phyloP scores from a whole-genome alignment of 2,113 vertebrate species.

The Rhea pennata region DNA sequence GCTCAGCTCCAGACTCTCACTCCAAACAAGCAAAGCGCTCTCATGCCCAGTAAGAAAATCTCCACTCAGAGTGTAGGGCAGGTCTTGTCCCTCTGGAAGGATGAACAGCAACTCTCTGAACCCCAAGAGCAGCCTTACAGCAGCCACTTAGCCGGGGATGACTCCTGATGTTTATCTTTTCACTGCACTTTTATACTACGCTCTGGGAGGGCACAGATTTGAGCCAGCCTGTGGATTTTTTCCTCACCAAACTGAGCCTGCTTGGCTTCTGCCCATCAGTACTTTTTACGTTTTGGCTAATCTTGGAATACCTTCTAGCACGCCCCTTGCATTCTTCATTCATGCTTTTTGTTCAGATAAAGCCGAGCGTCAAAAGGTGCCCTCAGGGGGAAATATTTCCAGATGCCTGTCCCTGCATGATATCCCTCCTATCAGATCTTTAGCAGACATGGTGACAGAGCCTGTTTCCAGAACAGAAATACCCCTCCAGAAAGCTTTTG shows the following conservation, averaged over 20 bases:
- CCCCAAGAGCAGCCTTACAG: neutral
- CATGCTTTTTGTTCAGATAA: neutral
- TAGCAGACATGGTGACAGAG: neutral
- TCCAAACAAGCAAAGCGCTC: neutral
- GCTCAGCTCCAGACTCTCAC: neutral
- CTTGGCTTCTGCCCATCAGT: neutral
- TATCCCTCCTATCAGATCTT: neutral
- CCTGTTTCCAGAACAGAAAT: rapidly evolving
- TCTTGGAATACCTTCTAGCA: neutral
- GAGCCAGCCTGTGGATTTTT: neutral
- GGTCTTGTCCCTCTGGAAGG: neutral
- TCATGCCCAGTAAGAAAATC: neutral
- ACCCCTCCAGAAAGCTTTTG: neutral
- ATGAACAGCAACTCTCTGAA: neutral
- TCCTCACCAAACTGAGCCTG: neutral
- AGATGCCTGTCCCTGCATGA: rapidly evolving
- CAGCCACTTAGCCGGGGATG: too few species aligned
- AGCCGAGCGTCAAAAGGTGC: neutral
- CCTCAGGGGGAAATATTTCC: too few species aligned
- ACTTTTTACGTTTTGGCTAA: neutral
- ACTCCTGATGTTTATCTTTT: neutral
- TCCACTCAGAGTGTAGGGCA: neutral
- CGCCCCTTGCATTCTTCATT: neutral
- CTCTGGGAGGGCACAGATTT: neutral
- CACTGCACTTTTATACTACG: neutral